Conservation (phyloP, 2,888 invertebrate species). For the Gerosis bhagava region DNA sequence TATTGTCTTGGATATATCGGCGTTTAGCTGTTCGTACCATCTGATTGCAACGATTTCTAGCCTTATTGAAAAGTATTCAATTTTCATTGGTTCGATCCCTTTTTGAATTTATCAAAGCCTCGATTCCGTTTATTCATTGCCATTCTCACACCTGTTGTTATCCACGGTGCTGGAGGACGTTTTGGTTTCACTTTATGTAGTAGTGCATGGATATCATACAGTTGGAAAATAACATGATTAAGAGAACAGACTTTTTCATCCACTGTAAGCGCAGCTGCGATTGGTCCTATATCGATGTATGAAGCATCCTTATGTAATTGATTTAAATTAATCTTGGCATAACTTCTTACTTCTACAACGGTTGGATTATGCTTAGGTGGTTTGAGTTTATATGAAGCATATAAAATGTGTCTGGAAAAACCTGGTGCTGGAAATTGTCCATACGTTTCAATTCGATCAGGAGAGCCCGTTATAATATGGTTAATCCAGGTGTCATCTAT, state of each 20-base stretch:
- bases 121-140: background rate
- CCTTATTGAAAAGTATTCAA: background rate
- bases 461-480: too few relatives aligned
- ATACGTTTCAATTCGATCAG: too few relatives aligned
- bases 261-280: too few relatives aligned
- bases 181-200: background rate
- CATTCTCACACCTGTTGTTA: background rate
- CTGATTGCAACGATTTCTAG: background rate
- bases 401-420: background rate
- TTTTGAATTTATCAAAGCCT: background rate
- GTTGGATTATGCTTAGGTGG: background rate
- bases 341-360: background rate
- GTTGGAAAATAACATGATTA: background rate
- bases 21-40: background rate
- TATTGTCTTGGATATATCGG: background rate
- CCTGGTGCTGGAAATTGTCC: background rate
- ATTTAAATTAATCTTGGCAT: background rate
- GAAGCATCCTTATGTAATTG: background rate
- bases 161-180: background rate
- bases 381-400: slow-evolving; percentile 1
- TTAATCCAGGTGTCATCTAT: too few relatives aligned
- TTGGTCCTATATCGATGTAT: too few relatives aligned
- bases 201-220: background rate
- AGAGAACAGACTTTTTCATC: background rate
- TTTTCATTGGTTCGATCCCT: background rate